Percentiles rank a stretch among this genome's conserved stretches.
phyloP scores from a whole-genome alignment of 2,113 vertebrate genomes.

The Ornithorhynchus anatinus region DNA sequence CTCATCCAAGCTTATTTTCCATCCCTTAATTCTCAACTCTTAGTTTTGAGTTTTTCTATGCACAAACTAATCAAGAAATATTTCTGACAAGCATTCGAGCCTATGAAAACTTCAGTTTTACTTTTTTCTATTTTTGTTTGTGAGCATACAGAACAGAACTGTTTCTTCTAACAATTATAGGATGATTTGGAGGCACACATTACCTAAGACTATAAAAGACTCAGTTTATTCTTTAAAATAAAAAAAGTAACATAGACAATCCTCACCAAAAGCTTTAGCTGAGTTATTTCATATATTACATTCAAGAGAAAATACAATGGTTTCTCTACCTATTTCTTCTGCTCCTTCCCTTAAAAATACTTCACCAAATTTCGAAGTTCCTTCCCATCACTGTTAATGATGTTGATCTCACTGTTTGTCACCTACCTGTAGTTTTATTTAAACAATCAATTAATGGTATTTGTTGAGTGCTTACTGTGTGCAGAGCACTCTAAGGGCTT shows the following conservation, averaged over 20 bases:
- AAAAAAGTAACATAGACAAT: slow-evolving; percentile 8
- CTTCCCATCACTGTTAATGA: no score
- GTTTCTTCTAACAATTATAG: not conserved
- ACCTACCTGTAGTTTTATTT: no score
- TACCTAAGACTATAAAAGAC: not conserved
- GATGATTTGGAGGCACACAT: not conserved
- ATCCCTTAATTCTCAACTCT: not conserved
- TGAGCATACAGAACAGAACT: not conserved
- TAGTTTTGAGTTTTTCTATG: not conserved
- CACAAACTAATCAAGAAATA: not conserved
- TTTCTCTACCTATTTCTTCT: no score
- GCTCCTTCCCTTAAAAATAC: no score
- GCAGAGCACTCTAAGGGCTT: no score
- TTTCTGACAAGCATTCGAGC: not conserved
- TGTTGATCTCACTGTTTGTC: no score
- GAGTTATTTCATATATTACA: not conserved
- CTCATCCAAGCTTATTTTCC: not conserved
- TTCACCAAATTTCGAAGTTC: no score
- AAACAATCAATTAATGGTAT: no score
- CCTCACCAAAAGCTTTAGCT: slow-evolving; percentile 9
- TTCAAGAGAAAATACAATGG: no score
- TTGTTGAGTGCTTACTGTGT: no score
- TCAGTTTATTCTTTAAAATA: slow-evolving; percentile 13
- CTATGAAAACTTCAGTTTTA: not conserved
- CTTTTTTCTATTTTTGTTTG: not conserved